phyloP scores from a whole-genome alignment of 2,113 vertebrate species.

The Vireo altiloquus region DNA sequence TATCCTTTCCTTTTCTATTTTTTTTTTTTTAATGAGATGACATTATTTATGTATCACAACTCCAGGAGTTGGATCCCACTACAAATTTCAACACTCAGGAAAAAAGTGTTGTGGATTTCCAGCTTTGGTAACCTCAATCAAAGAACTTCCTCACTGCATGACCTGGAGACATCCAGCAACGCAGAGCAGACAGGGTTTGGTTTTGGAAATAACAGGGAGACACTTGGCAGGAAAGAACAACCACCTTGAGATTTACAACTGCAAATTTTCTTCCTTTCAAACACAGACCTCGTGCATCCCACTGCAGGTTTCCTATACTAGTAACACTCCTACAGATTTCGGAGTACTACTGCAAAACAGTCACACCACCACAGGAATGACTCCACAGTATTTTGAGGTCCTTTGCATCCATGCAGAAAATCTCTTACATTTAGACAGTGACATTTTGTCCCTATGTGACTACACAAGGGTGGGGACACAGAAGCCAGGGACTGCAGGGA shows the following conservation, averaged over 20 bases:
- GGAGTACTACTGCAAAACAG: background rate
- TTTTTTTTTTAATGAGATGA: background rate
- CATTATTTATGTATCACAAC: background rate
- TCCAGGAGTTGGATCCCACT: background rate
- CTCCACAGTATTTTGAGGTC: background rate
- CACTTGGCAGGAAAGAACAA: background rate
- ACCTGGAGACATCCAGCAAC: background rate
- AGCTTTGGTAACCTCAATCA: background rate
- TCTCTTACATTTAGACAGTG: background rate
- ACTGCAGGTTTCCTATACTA: slow-evolving; percentile 1
- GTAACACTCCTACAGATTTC: slow-evolving; percentile 37
- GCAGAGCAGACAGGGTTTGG: background rate
- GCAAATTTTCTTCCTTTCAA: background rate
- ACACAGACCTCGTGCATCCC: background rate
- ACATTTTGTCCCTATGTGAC: background rate
- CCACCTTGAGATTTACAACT: background rate
- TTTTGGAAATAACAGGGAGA: background rate
- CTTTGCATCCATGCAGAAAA: background rate
- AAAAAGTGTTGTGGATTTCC: background rate
- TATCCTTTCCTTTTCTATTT: background rate
- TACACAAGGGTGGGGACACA: fast-evolving
- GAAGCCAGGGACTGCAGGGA: background rate
- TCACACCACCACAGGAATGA: background rate
- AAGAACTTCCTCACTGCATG: background rate
- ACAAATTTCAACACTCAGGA: background rate